A percentile compares a stretch with the other conserved stretches of the same genome.
These are phyloP conservation scores for Helicolenus hilgendorfi DNA, from an alignment of 2,797 vertebrate genomes.

Conservation along the genomic window DNA sequence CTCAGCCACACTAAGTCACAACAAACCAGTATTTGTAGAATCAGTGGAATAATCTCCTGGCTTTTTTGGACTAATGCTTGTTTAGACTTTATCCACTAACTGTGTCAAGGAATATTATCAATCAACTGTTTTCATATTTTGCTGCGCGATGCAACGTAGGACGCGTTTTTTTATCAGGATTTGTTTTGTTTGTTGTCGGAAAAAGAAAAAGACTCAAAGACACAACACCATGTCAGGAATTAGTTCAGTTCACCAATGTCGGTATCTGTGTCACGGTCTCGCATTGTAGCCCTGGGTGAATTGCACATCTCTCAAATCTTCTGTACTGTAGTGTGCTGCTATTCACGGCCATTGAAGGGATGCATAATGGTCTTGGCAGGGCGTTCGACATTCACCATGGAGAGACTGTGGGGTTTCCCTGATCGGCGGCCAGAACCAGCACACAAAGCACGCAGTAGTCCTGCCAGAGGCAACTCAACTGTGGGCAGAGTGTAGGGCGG, in stretches of 20 bases:
- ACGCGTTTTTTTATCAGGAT: constrained; percentile 60
- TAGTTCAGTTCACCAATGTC: constrained; percentile 66
- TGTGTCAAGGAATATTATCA: constrained; percentile 66
- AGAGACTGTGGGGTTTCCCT: constrained; percentile 90
- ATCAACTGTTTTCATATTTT: constrained; percentile 55
- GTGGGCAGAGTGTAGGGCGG: constrained; percentile 85
- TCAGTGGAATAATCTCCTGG: constrained; percentile 48
- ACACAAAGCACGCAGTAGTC: constrained; percentile 87
- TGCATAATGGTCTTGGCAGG: constrained; percentile 86
- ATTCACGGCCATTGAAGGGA: constrained; percentile 85
- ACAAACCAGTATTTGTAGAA: constrained; percentile 39
- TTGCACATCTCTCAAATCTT: constrained; percentile 77
- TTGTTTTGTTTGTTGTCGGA: constrained; percentile 66
- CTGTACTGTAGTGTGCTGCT: constrained; percentile 81
- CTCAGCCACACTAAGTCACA: constrained; percentile 32
- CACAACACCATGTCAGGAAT: constrained; percentile 78
- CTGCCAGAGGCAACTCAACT: constrained; percentile 89
- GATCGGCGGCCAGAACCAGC: constrained; percentile 86
- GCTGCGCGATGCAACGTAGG: constrained; percentile 11
- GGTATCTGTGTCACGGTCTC: constrained; percentile 81
- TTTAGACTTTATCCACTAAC: constrained; percentile 45
- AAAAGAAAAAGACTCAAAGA: constrained; percentile 59
- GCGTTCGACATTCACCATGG: constrained; percentile 83
- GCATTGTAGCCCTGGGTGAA: constrained; percentile 69
- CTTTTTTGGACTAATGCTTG: constrained; percentile 46